phyloP scores from a whole-genome alignment of 2,797 vertebrate genomes.

The Aphelocoma californica region DNA sequence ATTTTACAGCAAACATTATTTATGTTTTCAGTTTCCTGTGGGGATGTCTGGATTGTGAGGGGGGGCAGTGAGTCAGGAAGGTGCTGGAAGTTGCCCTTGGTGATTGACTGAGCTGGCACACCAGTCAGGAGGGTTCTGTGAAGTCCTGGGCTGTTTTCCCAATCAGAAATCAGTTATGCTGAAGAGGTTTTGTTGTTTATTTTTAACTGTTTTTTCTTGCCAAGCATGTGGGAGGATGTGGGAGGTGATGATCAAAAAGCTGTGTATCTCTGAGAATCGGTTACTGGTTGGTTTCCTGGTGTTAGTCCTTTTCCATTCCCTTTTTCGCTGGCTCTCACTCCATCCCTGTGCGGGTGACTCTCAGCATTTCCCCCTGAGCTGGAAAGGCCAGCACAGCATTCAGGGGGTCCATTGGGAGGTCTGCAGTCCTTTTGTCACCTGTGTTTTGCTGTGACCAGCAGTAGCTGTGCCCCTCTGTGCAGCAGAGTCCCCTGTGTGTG shows the following conservation, averaged over 20 bases:
- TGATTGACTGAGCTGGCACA: neutral
- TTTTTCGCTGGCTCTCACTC: neutral
- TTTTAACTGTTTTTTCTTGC: constrained; percentile 21
- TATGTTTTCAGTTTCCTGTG: neutral
- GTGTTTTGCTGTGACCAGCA: neutral
- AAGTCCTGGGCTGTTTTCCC: neutral
- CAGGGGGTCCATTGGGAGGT: rapidly evolving
- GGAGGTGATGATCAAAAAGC: constrained; percentile 33
- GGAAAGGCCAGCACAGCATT: rapidly evolving
- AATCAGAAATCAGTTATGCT: neutral
- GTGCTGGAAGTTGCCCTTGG: neutral
- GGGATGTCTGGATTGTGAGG: neutral
- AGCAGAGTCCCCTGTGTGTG: neutral
- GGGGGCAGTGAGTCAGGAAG: neutral
- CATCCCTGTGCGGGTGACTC: neutral
- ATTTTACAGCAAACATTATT: neutral
- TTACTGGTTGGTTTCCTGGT: neutral
- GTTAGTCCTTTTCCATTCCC: neutral
- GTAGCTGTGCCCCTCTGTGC: rapidly evolving
- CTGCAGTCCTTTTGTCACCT: neutral
- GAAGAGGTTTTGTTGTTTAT: constrained; percentile 23
- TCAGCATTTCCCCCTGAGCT: neutral
- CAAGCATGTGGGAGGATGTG: constrained; percentile 7
- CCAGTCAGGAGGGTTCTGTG: neutral
- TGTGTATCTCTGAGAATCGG: neutral